Evolutionary conservation across 2,888 invertebrate genomes (phyloP).

Genomic region (Aphodius granarius): DNA sequence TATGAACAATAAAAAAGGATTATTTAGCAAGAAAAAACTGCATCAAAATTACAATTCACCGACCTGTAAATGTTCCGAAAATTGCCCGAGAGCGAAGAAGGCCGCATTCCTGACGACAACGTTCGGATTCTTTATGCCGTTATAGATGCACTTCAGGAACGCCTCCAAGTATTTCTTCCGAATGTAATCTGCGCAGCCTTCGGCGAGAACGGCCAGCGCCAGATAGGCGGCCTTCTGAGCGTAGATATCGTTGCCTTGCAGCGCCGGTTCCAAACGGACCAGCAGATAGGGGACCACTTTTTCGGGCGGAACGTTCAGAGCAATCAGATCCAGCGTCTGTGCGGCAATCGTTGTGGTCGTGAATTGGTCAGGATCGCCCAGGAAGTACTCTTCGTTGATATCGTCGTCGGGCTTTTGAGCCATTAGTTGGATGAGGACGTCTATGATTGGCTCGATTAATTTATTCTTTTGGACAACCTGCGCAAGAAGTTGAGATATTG

Average conservation of each 20-base stretch:
- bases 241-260: conserved; percentile 63
- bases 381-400: conserved; percentile 66
- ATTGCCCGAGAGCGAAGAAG: conserved; percentile 78
- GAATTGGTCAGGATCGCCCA: conserved; percentile 63
- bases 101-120: conserved; percentile 73
- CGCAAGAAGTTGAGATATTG: too few relatives aligned
- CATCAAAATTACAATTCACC: conserved; percentile 1
- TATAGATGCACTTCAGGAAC: conserved; percentile 69
- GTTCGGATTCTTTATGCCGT: conserved; percentile 67
- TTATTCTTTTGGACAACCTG: conserved; percentile 67
- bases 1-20: too few relatives aligned
- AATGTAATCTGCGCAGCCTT: conserved; percentile 78
- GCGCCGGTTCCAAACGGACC: conserved; percentile 63
- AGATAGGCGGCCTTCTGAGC: conserved; percentile 73
- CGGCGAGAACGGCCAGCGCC: conserved; percentile 73
- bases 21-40: too few relatives aligned
- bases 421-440: conserved; percentile 70
- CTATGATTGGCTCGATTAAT: conserved; percentile 68
- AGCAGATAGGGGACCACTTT: conserved; percentile 73
- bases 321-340: conserved; percentile 73
- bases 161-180: conserved; percentile 69
- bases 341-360: conserved; percentile 69
- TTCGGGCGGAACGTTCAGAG: conserved; percentile 74
- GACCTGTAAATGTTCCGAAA: conserved; percentile 75
- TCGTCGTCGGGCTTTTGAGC: conserved; percentile 64